phyloP scores from a whole-genome alignment of 2,113 vertebrate genomes.

The Gymnogyps californianus region DNA sequence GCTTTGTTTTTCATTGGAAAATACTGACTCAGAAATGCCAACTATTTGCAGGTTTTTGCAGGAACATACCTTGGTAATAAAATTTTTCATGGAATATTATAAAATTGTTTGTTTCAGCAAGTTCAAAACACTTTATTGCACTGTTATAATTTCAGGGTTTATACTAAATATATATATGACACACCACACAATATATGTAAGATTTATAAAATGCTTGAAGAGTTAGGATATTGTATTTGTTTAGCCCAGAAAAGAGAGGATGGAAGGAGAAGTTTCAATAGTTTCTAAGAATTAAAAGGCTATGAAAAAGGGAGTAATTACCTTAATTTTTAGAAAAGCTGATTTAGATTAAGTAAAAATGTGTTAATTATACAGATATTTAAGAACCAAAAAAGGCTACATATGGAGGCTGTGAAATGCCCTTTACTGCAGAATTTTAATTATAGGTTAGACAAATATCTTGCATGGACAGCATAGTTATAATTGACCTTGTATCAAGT shows the following conservation, averaged over 20 bases:
- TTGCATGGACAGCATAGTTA: background rate
- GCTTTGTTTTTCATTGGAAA: background rate
- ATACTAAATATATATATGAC: background rate
- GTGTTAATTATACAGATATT: background rate
- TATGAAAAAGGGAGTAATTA: background rate
- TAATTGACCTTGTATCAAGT: background rate
- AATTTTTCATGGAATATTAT: background rate
- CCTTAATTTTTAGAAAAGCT: background rate
- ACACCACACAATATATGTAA: background rate
- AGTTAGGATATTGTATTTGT: background rate
- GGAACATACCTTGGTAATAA: background rate
- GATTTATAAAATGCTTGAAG: background rate
- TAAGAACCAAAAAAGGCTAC: background rate
- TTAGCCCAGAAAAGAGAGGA: background rate
- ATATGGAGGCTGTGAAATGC: background rate
- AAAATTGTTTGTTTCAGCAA: background rate
- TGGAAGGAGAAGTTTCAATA: background rate
- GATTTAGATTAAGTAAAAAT: background rate
- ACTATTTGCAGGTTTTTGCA: background rate
- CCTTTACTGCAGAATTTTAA: background rate
- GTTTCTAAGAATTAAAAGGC: background rate
- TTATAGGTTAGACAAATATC: background rate
- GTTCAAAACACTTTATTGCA: background rate
- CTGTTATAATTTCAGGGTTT: background rate
- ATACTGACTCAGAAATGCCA: background rate